Evolutionary conservation across 23 tunicate genomes (phyloP).

Genomic region (Clavelina lepadiformis): DNA sequence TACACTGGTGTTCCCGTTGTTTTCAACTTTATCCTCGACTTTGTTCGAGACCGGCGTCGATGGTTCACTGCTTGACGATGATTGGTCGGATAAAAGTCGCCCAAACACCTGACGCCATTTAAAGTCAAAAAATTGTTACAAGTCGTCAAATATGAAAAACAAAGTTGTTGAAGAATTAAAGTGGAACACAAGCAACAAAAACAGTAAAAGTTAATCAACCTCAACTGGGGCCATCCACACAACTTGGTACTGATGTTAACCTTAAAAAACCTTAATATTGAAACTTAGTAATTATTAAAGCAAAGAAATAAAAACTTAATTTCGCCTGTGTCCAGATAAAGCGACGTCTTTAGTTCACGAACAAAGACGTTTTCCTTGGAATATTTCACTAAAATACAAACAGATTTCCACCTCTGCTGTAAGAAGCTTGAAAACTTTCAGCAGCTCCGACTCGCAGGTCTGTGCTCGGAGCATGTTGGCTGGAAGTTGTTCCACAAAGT

Average conservation of each 20-base stretch:
- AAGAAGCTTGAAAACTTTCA: constrained; percentile 50
- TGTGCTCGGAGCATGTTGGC: constrained; percentile 25
- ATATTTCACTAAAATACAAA: not conserved
- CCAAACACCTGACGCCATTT: constrained; percentile 71
- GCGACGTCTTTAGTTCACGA: too few species aligned
- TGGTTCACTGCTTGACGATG: not conserved
- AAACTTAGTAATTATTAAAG: too few species aligned
- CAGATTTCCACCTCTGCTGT: constrained; percentile 48
- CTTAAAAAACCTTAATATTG: too few species aligned
- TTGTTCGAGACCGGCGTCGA: not conserved
- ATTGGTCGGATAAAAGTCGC: constrained; percentile 44
- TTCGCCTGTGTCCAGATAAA: too few species aligned
- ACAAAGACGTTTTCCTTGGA: not conserved
- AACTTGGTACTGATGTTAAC: too few species aligned
- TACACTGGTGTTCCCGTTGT: not conserved
- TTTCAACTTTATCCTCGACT: not conserved
- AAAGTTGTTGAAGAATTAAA: too few species aligned
- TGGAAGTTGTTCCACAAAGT: constrained; percentile 27
- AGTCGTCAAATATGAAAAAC: too few species aligned
- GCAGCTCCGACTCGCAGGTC: constrained; percentile 51
- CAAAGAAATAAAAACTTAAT: too few species aligned
- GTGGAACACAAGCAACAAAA: too few species aligned
- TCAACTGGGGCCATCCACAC: too few species aligned
- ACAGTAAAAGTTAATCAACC: too few species aligned
- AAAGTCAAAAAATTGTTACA: too few species aligned